These are phyloP conservation scores for Anas georgica DNA, from an alignment of 2,797 vertebrate species.

Conservation along the genomic window DNA sequence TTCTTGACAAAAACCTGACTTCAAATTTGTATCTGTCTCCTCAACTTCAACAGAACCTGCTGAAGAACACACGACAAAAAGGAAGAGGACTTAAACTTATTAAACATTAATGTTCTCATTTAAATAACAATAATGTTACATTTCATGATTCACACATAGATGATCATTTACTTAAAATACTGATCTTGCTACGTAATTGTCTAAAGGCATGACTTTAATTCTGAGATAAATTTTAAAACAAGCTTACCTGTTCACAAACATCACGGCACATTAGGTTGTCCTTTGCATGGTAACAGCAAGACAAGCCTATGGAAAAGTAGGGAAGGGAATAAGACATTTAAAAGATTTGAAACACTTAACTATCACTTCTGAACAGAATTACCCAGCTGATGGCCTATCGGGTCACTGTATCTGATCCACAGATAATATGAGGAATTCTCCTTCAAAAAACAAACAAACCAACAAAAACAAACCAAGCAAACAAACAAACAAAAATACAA, in stretches of 20 bases:
- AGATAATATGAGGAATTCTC: not conserved
- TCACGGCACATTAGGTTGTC: constrained; percentile 90
- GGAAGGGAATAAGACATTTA: not conserved
- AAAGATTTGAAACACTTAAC: not conserved
- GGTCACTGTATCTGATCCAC: not conserved
- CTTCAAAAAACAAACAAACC: not conserved
- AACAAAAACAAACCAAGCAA: too few species aligned
- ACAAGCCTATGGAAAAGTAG: constrained; percentile 71
- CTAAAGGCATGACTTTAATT: not conserved
- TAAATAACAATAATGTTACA: not conserved
- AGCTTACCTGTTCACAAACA: constrained; percentile 93
- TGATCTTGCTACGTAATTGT: not conserved
- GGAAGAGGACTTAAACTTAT: not conserved
- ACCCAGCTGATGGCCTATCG: not conserved
- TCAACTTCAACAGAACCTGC: not conserved
- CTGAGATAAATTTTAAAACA: not conserved
- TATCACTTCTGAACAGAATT: not conserved
- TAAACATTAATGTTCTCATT: not conserved
- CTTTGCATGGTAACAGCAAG: constrained; percentile 93
- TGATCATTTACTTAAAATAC: not conserved
- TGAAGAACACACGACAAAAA: not conserved
- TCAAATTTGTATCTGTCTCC: not conserved
- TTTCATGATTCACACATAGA: not conserved
- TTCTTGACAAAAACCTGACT: not conserved
- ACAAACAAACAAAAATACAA: too few species aligned